Conservation (phyloP, 1,140 invertebrate genomes). For the Choristoneura fumiferana region DNA sequence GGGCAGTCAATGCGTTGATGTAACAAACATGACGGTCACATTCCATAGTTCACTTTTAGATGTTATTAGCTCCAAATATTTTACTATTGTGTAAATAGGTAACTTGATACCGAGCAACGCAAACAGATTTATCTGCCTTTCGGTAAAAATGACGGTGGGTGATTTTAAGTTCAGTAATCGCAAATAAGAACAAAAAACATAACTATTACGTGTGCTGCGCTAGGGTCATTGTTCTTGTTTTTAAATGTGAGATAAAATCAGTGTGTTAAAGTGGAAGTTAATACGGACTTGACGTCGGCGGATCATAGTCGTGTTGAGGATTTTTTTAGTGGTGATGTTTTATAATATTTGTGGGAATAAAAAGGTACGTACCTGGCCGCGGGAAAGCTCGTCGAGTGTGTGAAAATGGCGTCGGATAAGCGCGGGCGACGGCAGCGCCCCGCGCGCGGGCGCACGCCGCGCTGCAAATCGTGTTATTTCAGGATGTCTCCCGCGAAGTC, state of each 20-base stretch:
- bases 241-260: slow-evolving; percentile 21
- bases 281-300: slow-evolving; percentile 5
- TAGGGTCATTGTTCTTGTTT: slow-evolving; percentile 69
- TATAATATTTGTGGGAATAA: slow-evolving; percentile 32
- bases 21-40: slow-evolving; percentile 78
- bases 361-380: slow-evolving; percentile 59
- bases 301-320: slow-evolving; percentile 10
- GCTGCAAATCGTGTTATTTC: slow-evolving; percentile 75
- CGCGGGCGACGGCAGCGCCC: slow-evolving; percentile 55
- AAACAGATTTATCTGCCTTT: slow-evolving; percentile 24
- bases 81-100: slow-evolving; percentile 15
- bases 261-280: slow-evolving; percentile 5
- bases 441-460: slow-evolving; percentile 61
- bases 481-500: slow-evolving; percentile 76
- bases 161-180: slow-evolving; percentile 51
- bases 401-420: slow-evolving; percentile 74
- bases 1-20: slow-evolving; percentile 64
- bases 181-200: slow-evolving; percentile 71
- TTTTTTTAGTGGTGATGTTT: slow-evolving; percentile 23
- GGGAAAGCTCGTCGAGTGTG: slow-evolving; percentile 69
- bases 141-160: slow-evolving; percentile 30
- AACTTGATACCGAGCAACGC: slow-evolving; percentile 20
- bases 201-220: slow-evolving; percentile 65
- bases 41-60: slow-evolving; percentile 65
- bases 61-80: slow-evolving; percentile 53